Percentiles rank a stretch among this genome's conserved stretches.
Evolutionary conservation across 2,888 invertebrate genomes (phyloP).

Genomic region (Orthonevra nobilis): DNA sequence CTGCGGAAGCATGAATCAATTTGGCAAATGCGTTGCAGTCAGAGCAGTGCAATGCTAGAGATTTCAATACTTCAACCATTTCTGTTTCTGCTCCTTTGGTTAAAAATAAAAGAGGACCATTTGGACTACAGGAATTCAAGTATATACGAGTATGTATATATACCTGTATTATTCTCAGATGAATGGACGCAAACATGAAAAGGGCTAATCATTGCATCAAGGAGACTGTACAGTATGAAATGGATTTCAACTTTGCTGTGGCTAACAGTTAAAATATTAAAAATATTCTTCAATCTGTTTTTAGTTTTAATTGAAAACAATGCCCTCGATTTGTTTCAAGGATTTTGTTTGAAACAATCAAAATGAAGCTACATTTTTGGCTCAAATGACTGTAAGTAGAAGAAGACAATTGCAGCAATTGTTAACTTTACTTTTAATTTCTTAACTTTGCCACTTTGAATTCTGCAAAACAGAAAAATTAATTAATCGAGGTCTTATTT

Average conservation of each 20-base stretch:
- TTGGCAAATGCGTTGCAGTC: conserved; percentile 64
- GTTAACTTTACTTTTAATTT: no score
- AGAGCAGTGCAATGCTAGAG: conserved; percentile 9
- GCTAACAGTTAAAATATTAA: conserved; percentile 39
- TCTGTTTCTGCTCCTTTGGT: conserved; percentile 14
- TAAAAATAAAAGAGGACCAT: conserved; percentile 31
- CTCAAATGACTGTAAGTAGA: no score
- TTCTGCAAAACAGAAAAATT: no score
- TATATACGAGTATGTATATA: neutral
- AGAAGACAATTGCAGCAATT: no score
- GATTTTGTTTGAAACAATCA: no score
- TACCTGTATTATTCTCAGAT: conserved; percentile 25
- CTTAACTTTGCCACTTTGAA: no score
- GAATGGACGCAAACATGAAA: conserved; percentile 38
- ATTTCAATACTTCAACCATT: conserved; percentile 39
- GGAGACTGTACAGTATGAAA: neutral
- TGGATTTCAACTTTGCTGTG: conserved; percentile 15
- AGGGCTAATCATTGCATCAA: conserved; percentile 24
- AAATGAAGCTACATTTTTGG: no score
- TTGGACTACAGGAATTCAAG: conserved; percentile 4
- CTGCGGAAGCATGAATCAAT: conserved; percentile 60
- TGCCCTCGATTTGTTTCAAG: no score
- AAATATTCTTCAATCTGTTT: no score
- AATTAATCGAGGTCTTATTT: no score
- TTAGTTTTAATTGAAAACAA: no score